These are phyloP conservation scores for Geotrupes spiniger DNA, from an alignment of 2,888 invertebrate genomes.

Conservation along the genomic window DNA sequence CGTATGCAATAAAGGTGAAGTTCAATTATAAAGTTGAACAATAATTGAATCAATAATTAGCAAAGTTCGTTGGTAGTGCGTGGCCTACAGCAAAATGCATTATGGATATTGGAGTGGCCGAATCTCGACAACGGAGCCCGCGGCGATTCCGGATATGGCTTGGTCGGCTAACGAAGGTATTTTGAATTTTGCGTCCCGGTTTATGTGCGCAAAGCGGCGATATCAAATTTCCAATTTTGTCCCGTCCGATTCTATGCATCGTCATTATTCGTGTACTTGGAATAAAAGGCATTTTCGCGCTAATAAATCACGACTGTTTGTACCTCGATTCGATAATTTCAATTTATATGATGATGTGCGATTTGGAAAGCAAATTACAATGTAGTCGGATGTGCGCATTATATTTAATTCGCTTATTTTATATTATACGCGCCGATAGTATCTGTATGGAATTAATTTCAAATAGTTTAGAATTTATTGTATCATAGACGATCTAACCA, in stretches of 20 bases:
- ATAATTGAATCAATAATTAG: conserved; percentile 30
- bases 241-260: background rate
- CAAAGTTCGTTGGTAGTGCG: conserved; percentile 23
- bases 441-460: too few relatives aligned
- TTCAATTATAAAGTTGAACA: conserved; percentile 28
- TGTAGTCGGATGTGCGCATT: too few relatives aligned
- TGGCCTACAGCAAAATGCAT: conserved; percentile 23
- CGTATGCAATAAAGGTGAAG: conserved; percentile 22
- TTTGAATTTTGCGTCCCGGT: background rate
- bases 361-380: too few relatives aligned
- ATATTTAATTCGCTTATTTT: too few relatives aligned
- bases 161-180: conserved; percentile 3
- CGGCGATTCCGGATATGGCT: background rate
- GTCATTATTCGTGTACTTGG: background rate
- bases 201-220: background rate
- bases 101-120: conserved; percentile 18
- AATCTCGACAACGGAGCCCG: conserved; percentile 3
- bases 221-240: conserved; percentile 6
- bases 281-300: background rate
- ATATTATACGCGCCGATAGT: too few relatives aligned
- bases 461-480: too few relatives aligned
- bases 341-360: conserved; percentile 16
- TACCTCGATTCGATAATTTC: conserved; percentile 13
- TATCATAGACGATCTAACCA: too few relatives aligned
- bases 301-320: conserved; percentile 3